Conservation (phyloP, 2,113 vertebrate genomes). For the Bos indicus region DNA sequence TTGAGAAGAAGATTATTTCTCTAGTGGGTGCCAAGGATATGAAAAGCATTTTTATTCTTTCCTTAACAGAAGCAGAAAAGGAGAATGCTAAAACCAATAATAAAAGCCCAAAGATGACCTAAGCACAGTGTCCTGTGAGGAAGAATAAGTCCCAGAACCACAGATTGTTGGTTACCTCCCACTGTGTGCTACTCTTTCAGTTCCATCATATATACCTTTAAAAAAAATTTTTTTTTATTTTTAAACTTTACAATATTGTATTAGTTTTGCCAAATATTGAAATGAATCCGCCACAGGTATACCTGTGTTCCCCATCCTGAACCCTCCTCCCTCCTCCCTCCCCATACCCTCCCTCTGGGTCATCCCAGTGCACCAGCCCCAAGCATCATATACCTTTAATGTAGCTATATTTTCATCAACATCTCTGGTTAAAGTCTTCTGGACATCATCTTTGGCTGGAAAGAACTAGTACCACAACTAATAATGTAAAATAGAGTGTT, state of each 20-base stretch:
- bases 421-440: neutral
- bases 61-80: neutral
- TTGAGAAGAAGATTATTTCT: constrained; percentile 7
- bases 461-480: neutral
- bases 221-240: too few relatives aligned
- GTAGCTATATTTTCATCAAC: neutral
- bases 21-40: neutral
- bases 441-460: neutral
- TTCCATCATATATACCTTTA: neutral
- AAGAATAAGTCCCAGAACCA: neutral
- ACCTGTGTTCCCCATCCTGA: too few relatives aligned
- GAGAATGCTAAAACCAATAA: neutral
- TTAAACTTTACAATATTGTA: too few relatives aligned
- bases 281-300: too few relatives aligned
- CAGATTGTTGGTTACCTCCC: neutral
- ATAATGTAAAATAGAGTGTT: constrained; percentile 3
- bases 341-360: too few relatives aligned
- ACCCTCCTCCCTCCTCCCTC: too few relatives aligned
- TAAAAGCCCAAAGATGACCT: neutral
- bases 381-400: neutral
- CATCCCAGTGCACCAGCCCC: too few relatives aligned
- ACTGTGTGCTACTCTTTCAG: neutral
- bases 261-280: too few relatives aligned
- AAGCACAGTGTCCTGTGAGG: neutral
- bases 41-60: neutral